A percentile compares a stretch with the other conserved stretches of the same genome.
phyloP scores from a whole-genome alignment of 1,140 invertebrate genomes.

The Wasmannia auropunctata region DNA sequence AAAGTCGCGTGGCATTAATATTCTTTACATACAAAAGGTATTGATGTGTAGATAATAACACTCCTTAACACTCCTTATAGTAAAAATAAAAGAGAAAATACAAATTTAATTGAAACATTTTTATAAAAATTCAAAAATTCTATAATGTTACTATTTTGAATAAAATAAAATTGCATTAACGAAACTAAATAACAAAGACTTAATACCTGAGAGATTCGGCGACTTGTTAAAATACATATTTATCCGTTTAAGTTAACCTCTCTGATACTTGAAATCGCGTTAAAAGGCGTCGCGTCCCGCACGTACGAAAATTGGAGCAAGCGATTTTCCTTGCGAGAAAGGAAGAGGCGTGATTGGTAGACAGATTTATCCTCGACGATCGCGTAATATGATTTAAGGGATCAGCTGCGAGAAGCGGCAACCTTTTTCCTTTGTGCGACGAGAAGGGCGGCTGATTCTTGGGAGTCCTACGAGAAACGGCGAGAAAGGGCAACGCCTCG shows the following conservation, averaged over 20 bases:
- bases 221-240: slow-evolving; percentile 25
- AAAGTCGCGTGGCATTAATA: not conserved
- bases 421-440: slow-evolving; percentile 51
- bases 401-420: slow-evolving; percentile 54
- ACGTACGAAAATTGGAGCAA: not conserved
- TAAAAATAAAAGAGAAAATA: not conserved
- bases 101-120: not conserved
- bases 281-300: not conserved
- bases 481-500: slow-evolving; percentile 64
- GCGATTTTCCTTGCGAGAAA: slow-evolving; percentile 1
- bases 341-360: not conserved
- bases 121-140: not conserved
- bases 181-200: not conserved
- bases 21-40: not conserved
- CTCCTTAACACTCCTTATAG: not conserved
- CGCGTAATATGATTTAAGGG: slow-evolving; percentile 64
- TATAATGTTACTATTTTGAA: not conserved
- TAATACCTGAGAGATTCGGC: slow-evolving; percentile 4
- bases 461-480: slow-evolving; percentile 7
- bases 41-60: not conserved
- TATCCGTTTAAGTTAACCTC: not conserved
- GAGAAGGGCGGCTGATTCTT: slow-evolving; percentile 33
- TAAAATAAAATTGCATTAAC: not conserved
- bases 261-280: not conserved
- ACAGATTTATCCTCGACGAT: slow-evolving; percentile 41